Evolutionary conservation across 2,888 invertebrate species (phyloP), one percentile per base, ranked within the genome.

Genomic region (Xylota segnis): DNA sequence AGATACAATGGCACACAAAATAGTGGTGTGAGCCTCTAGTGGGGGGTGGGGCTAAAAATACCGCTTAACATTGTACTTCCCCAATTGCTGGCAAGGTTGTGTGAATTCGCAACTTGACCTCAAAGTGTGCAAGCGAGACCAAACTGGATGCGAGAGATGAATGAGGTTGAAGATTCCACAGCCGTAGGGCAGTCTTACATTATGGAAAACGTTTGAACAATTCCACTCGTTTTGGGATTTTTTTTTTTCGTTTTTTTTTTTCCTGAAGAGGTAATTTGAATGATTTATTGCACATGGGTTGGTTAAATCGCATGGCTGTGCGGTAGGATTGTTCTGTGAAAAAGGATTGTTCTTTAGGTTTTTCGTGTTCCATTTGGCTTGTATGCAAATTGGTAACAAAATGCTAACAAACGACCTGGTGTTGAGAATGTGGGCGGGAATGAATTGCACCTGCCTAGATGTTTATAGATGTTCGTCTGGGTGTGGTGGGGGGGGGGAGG

Each of bases 381-480:
- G 58, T 75, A 84, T 84, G 83, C 79, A 84, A 84, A 84, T 79
- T 75, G 79, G 83, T 71, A 71, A 77, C 71, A 83, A 83, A 83
- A 77, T 83, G 71, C 74, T 63, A 52, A 79, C 79, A 79, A 58
- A 43, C 70, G 63, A 76, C 52, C 18, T 78, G 12, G 27, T 78
- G 61, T 34, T 66, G 37, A 72, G 34, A 23, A 3, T 37, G 45
- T 29, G 18, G 23, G 23, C 10, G 34, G 2, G 47, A 70, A 70
- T 77, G 65, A 65, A 72, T 75, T 75, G 74, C 83, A 84, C 74
- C 79, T 79, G 79, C 50, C 79, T 68, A 52, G 68, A 74, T 75
- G 56, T 79, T 83, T 61, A 78, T 79, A 63, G 74, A 23, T 27
- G 10, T 47, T 14, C 7, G 12, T 16, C n/a, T 18, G 16, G 27